These are phyloP conservation scores for Hyphantria cunea DNA, from an alignment of 1,140 invertebrate species.

Conservation along the genomic window DNA sequence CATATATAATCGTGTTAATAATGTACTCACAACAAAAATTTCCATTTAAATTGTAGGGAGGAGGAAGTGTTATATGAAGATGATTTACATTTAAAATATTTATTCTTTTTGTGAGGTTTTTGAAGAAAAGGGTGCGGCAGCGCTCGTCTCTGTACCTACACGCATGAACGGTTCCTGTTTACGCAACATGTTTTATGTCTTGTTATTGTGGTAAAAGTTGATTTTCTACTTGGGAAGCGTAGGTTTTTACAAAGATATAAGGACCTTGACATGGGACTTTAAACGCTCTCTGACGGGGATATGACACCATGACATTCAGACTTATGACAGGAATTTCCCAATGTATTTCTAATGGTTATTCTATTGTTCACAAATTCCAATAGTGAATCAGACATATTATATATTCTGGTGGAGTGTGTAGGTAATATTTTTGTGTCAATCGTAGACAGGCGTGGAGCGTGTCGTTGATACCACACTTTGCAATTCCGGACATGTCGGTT, in stretches of 20 bases:
- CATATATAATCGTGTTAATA: background rate
- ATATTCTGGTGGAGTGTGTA: slow-evolving; percentile 30
- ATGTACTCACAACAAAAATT: too few species aligned
- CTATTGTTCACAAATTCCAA: background rate
- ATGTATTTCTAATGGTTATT: too few species aligned
- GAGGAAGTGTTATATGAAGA: slow-evolving; percentile 13
- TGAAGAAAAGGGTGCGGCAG: slow-evolving; percentile 24
- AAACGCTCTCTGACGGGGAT: slow-evolving; percentile 14
- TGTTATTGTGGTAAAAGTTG: slow-evolving; percentile 76
- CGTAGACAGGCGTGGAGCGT: slow-evolving; percentile 39
- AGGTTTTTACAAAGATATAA: slow-evolving; percentile 51
- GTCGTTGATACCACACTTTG: slow-evolving; percentile 31
- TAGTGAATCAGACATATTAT: slow-evolving; percentile 19
- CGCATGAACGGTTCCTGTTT: slow-evolving; percentile 69
- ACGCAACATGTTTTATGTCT: slow-evolving; percentile 70
- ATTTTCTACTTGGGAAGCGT: slow-evolving; percentile 69
- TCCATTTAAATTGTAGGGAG: background rate
- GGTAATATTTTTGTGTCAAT: slow-evolving; percentile 45
- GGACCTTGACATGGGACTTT: slow-evolving; percentile 47
- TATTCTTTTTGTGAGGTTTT: slow-evolving; percentile 20
- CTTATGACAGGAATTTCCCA: too few species aligned
- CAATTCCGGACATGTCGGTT: slow-evolving; percentile 27
- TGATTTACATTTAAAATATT: slow-evolving; percentile 19
- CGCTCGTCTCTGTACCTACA: slow-evolving; percentile 26
- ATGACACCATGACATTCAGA: background rate